Base-by-base conservation (phyloP, 2,888 invertebrate genomes). In the Cyaniris semiargus region DNA sequence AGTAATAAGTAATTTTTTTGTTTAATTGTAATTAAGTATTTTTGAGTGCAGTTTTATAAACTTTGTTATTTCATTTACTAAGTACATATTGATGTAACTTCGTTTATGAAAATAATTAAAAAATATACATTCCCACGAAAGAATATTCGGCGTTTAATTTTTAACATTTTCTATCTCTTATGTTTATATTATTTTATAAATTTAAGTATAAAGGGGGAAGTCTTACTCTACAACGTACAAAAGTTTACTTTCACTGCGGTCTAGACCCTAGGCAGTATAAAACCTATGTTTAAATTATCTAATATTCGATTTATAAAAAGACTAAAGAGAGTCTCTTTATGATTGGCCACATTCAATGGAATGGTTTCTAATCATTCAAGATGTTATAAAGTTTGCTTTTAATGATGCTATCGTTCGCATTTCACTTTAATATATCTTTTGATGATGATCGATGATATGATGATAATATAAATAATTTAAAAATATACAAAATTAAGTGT, bases 241-340 rank as follows among this genome's bases (percentile, higher is more conserved):
- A 66, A 66, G 66, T 66, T 66, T 27, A 31, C 66, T 66, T 66
- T 31, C 13, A 66, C 66, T 66, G 27, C 27, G 66, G 18, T 66
- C 66, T 66, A 66, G 15, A 66, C 27, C 66, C 27, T 66, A 66
- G 27, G 23, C 66, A 21, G 27, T 66, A 66, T 66, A 66, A 66
- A 66, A 66, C 27, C 66, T 66, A 66, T 27, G 5, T 66, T 66
- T 66, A 4, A 66, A 66, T 66, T 27, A 66, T 7, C 66, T 66
- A 66, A 66, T 66, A 66, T 66, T 27, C 15, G 27, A 66, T 66
- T 66, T 66, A 31, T 66, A 66, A 66, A 66, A 66, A 31, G 66
- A 66, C 27, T 66, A 66, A 58, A 58, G 53, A 31, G 15, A 66
- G 66, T 66, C 27, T 66, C 66, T 66, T 66, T 31, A 15, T 27